A percentile compares a stretch with the other conserved stretches of the same genome.
Evolutionary conservation across 2,113 vertebrate genomes (phyloP).

Genomic region (Ariopsis seemanni): DNA sequence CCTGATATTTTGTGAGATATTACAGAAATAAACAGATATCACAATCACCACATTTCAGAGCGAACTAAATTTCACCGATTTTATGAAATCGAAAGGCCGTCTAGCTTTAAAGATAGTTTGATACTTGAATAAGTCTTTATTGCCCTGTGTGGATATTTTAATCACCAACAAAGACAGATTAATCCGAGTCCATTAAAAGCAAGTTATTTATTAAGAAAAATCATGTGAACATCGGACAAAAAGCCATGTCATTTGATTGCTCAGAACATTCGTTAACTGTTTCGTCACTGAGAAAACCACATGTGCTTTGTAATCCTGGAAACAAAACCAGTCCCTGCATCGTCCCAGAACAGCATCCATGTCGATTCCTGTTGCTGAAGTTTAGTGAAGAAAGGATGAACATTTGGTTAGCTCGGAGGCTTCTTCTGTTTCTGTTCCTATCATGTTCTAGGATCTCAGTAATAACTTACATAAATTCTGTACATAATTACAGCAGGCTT

Average conservation of each 20-base stretch:
- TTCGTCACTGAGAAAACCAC: constrained; percentile 42
- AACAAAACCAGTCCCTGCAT: constrained; percentile 32
- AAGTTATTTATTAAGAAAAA: constrained; percentile 71
- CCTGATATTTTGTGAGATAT: background rate
- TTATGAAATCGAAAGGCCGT: too few species aligned
- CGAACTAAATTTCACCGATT: too few species aligned
- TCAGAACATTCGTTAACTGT: constrained; percentile 50
- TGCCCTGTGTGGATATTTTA: background rate
- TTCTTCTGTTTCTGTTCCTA: constrained; percentile 42
- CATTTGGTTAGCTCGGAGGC: constrained; percentile 8
- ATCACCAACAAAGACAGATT: background rate
- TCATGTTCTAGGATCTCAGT: constrained; percentile 49
- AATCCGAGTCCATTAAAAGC: constrained; percentile 56
- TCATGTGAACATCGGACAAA: constrained; percentile 73
- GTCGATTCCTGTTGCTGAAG: constrained; percentile 22
- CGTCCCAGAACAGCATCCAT: background rate
- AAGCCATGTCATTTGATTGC: constrained; percentile 63
- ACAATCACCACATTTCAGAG: too few species aligned
- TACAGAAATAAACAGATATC: too few species aligned
- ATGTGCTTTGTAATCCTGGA: constrained; percentile 46
- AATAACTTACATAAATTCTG: constrained; percentile 83
- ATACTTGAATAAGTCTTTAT: too few species aligned
- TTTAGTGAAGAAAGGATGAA: constrained; percentile 25
- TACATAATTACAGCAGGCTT: constrained; percentile 82
- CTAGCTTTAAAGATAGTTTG: too few species aligned